Conservation (phyloP, 2,888 invertebrate species). For the Plebejus melissa region DNA sequence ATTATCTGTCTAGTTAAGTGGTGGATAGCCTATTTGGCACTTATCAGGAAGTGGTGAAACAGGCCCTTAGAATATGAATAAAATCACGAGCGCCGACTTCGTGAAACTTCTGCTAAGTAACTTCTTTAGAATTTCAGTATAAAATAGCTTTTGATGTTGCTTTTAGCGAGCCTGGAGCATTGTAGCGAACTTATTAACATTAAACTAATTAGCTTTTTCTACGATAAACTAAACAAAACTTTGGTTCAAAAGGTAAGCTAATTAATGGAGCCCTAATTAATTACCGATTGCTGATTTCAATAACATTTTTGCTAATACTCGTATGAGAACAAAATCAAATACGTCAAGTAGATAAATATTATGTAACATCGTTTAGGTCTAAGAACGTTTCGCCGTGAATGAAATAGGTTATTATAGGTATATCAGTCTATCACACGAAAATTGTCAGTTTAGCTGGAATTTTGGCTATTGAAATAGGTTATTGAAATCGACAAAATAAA, state of each 20-base stretch:
- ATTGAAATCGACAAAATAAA: neutral
- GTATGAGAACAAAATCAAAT: too few species aligned
- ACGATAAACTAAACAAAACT: neutral
- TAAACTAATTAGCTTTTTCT: constrained; percentile 1
- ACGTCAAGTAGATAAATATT: neutral
- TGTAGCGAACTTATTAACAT: neutral
- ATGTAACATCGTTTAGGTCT: neutral
- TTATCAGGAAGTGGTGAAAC: too few species aligned
- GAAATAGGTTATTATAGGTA: neutral
- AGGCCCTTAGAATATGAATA: neutral
- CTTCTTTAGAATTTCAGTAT: constrained; percentile 1
- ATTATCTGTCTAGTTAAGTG: too few species aligned
- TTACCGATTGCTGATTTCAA: neutral
- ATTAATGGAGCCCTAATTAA: neutral
- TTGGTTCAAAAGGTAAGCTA: neutral
- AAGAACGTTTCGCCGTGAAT: neutral
- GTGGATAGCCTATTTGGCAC: too few species aligned
- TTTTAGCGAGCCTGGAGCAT: neutral
- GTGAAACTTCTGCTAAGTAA: constrained; percentile 16
- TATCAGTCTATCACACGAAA: neutral
- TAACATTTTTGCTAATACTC: neutral
- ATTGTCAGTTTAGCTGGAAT: neutral
- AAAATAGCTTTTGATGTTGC: constrained; percentile 15
- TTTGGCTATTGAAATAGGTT: neutral
- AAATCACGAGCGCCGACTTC: neutral